Percentiles rank a stretch among this genome's conserved stretches.
Conservation (phyloP, 2,888 invertebrate genomes). For the Eupithecia dodoneata region DNA sequence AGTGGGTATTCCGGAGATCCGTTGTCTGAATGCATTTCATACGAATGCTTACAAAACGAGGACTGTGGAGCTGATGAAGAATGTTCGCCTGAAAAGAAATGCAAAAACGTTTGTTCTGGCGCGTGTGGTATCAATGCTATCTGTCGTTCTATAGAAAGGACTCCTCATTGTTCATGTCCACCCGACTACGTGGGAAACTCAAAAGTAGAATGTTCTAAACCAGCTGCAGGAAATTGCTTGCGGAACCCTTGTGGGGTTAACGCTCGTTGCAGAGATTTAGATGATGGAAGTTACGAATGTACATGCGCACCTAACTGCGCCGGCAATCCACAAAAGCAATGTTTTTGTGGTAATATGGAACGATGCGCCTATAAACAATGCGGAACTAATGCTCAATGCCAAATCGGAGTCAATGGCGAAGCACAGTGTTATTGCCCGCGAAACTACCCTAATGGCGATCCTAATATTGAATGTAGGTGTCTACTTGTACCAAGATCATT, state of each 20-base stretch:
- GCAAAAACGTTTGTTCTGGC: slow-evolving; percentile 92
- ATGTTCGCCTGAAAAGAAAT: slow-evolving; percentile 87
- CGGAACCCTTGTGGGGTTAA: slow-evolving; percentile 94
- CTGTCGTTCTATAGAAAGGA: slow-evolving; percentile 90
- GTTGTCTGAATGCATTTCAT: slow-evolving; percentile 88
- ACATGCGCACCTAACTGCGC: slow-evolving; percentile 91
- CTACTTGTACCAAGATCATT: neutral
- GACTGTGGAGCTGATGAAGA: slow-evolving; percentile 92
- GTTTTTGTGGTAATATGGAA: slow-evolving; percentile 89
- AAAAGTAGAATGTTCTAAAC: slow-evolving; percentile 88
- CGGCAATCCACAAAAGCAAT: slow-evolving; percentile 92
- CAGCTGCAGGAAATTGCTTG: slow-evolving; percentile 89
- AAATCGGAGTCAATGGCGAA: slow-evolving; percentile 87
- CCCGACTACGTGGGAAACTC: slow-evolving; percentile 92
- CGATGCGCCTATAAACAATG: slow-evolving; percentile 92
- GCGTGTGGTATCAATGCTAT: slow-evolving; percentile 94
- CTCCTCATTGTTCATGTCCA: slow-evolving; percentile 93
- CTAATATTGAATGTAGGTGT: slow-evolving; percentile 92
- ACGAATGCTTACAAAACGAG: slow-evolving; percentile 89
- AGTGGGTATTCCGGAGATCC: slow-evolving; percentile 94
- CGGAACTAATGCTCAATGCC: slow-evolving; percentile 92
- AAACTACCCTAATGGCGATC: slow-evolving; percentile 92
- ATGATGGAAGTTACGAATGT: slow-evolving; percentile 91
- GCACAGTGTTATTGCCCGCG: slow-evolving; percentile 94
- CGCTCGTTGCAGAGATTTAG: slow-evolving; percentile 90